These are phyloP conservation scores for Pasiphila rectangulata DNA, from an alignment of 2,888 invertebrate species.

Conservation along the genomic window DNA sequence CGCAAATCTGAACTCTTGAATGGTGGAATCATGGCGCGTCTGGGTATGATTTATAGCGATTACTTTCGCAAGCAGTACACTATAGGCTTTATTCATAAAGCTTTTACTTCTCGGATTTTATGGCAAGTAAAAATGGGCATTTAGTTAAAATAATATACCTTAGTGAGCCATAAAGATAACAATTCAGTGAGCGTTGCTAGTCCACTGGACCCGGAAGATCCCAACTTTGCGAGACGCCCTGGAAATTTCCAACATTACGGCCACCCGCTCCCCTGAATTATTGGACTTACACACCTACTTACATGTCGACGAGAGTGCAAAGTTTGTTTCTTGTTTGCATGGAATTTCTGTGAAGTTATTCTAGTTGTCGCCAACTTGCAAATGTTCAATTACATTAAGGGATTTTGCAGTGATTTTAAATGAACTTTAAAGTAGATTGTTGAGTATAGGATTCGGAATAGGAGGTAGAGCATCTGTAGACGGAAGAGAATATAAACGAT, in stretches of 20 bases:
- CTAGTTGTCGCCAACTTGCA: slow-evolving; percentile 37
- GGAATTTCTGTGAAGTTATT: slow-evolving; percentile 52
- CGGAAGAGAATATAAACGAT: not conserved
- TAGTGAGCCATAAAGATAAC: slow-evolving; percentile 39
- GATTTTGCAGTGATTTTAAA: slow-evolving; percentile 19
- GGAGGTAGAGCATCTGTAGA: too few relatives aligned
- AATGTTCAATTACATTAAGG: slow-evolving; percentile 32
- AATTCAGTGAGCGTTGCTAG: slow-evolving; percentile 52
- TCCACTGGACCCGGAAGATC: slow-evolving; percentile 57
- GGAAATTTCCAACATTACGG: slow-evolving; percentile 71
- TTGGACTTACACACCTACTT: slow-evolving; percentile 72
- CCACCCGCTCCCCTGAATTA: slow-evolving; percentile 72
- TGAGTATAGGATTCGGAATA: not conserved
- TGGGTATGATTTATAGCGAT: too few relatives aligned
- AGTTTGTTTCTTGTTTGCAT: slow-evolving; percentile 71
- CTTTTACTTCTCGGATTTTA: slow-evolving; percentile 9
- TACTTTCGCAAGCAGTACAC: too few relatives aligned
- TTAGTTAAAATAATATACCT: slow-evolving; percentile 19
- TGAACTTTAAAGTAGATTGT: not conserved
- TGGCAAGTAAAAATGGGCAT: slow-evolving; percentile 10
- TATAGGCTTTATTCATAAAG: not conserved
- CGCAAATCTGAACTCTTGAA: too few relatives aligned
- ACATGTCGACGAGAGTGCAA: slow-evolving; percentile 65
- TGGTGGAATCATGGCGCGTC: too few relatives aligned
- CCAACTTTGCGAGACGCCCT: slow-evolving; percentile 58